These are phyloP conservation scores for Crenuchus spilurus DNA, from an alignment of 2,797 vertebrate genomes.

Conservation along the genomic window DNA sequence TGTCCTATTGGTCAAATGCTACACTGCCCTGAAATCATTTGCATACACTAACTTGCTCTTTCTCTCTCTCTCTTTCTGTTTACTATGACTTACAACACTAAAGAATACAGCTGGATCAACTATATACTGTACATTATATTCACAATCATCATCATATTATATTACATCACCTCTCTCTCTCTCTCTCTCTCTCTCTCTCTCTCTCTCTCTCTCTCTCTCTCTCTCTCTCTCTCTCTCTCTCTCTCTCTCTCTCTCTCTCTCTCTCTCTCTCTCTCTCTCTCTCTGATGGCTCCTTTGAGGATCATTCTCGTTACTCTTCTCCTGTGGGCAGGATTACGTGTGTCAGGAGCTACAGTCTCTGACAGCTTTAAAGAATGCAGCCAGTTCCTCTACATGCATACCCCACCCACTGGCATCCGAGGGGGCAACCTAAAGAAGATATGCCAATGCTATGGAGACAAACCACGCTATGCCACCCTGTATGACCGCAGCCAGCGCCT, in stretches of 20 bases:
- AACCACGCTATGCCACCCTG: constrained; percentile 69
- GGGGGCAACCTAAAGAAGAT: constrained; percentile 60
- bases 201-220: no score
- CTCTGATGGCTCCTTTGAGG: constrained; percentile 53
- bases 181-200: no score
- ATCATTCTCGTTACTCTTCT: constrained; percentile 50
- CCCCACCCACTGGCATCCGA: constrained; percentile 64
- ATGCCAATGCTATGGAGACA: constrained; percentile 72
- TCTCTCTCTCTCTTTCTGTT: not conserved
- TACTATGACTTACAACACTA: not conserved
- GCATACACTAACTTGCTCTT: constrained; percentile 33
- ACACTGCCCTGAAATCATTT: constrained; percentile 31
- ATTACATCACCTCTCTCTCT: no score
- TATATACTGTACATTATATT: not conserved
- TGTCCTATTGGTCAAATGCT: constrained; percentile 3
- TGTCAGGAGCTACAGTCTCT: constrained; percentile 60
- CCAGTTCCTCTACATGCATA: constrained; percentile 72
- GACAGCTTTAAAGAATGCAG: constrained; percentile 71
- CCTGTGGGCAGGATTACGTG: constrained; percentile 43
- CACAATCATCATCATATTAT: not conserved
- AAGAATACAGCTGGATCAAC: constrained; percentile 17
- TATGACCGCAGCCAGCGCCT: constrained; percentile 66
- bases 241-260: not conserved
- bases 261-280: not conserved
- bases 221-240: not conserved